Evolutionary conservation across 2,113 vertebrate genomes (phyloP), one percentile per base, ranked within the genome.

Genomic region (Melanerpes aurifrons): DNA sequence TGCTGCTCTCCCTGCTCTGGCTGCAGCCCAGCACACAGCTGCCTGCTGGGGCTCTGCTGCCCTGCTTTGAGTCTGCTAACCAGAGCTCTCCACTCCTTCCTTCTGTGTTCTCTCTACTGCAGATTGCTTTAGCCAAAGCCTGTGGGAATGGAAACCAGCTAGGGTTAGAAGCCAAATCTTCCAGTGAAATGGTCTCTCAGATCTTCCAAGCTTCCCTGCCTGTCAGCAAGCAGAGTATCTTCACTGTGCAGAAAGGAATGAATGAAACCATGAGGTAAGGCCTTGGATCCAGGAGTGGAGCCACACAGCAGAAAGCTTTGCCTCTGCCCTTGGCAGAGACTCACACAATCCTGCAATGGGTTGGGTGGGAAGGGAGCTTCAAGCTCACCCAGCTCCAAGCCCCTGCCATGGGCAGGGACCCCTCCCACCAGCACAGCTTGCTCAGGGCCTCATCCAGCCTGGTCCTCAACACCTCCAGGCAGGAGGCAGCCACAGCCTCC

Each of bases 221-320:
- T 5, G 81, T 97, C 76, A 97, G 57, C 78, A 98, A 96, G 91
- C 96, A 97, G 62, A 92, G 94, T 31, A 97, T 98, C 92, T 98
- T 98, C 92, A 96, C 97, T 25, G 97, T 99, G 56, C 98, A 98
- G 82, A 98, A 97, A 92, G 98, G 98, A 90, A 99, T 99, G 96
- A 99, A 98, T 20, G 99, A 99, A 97, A 99, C 98, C 9, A 99
- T 99, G 99, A 99, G 99, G 99, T 99, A 97, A 95, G 71, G 76
- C 28, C 40, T 64, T 31, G 2, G 8, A 17, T 40, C 58, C 21
- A 14, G 40, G 32, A 59, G 56, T 71, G 59, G 54, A 69, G 37
- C 21, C 21, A 25, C 12, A 10, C 17, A 47, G 53, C 59, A 91
- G 53, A 82, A 90, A 68, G 22, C 8, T 2, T 22, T 64, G 59